A percentile compares a stretch with the other conserved stretches of the same genome.
Evolutionary conservation across 2,888 invertebrate genomes (phyloP).

Genomic region (Dioctria rufipes): DNA sequence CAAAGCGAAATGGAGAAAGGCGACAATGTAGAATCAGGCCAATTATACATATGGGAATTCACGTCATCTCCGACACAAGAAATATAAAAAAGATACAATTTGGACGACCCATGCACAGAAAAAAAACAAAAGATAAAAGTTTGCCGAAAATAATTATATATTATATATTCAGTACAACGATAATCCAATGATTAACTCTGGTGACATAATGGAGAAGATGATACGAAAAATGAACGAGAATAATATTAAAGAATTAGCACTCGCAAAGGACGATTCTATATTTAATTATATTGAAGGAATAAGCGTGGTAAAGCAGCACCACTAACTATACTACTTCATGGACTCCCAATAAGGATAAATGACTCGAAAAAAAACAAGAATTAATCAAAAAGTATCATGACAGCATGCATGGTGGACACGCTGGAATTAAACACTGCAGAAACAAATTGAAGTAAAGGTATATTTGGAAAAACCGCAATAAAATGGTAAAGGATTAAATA

Average conservation of each 20-base stretch:
- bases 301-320: background rate
- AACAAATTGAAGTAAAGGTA: slow-evolving; percentile 8
- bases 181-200: background rate
- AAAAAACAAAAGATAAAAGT: background rate
- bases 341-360: background rate
- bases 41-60: background rate
- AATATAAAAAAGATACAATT: background rate
- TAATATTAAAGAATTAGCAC: background rate
- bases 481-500: background rate
- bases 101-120: background rate
- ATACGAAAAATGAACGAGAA: background rate
- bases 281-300: background rate
- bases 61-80: background rate
- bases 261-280: background rate
- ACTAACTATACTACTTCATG: background rate
- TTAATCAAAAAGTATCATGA: slow-evolving; percentile 11
- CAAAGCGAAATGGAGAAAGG: background rate
- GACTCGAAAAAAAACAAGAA: too few species aligned
- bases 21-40: background rate
- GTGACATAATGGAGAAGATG: background rate
- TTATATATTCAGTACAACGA: background rate
- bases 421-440: background rate
- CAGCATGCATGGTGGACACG: background rate
- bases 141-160: background rate
- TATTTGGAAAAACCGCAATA: slow-evolving; percentile 1